These are phyloP conservation scores for Diaperis boleti DNA, from an alignment of 2,888 invertebrate species.

Conservation along the genomic window DNA sequence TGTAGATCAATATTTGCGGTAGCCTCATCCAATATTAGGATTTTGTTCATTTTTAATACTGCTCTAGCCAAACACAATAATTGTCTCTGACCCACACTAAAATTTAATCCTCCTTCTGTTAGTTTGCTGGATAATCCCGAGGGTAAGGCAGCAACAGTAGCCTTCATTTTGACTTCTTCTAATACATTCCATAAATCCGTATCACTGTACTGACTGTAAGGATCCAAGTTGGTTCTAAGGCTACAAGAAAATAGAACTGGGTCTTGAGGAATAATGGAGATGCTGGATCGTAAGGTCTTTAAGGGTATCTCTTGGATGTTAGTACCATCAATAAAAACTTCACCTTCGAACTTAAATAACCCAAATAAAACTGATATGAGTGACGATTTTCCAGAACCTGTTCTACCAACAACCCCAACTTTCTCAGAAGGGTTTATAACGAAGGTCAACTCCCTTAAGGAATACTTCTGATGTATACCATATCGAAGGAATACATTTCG, in stretches of 20 bases:
- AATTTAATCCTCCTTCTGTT: constrained; percentile 29
- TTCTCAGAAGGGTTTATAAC: constrained; percentile 71
- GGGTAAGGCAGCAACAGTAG: background rate
- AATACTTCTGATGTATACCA: constrained; percentile 78
- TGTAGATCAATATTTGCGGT: constrained; percentile 33
- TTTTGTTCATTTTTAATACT: constrained; percentile 28
- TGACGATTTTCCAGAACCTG: constrained; percentile 82
- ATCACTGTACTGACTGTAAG: constrained; percentile 84
- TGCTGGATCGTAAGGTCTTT: constrained; percentile 64
- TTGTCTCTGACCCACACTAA: constrained; percentile 33
- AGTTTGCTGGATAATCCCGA: constrained; percentile 12
- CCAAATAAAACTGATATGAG: constrained; percentile 77
- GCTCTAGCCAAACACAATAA: constrained; percentile 34
- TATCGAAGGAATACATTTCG: constrained; percentile 74
- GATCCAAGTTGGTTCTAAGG: constrained; percentile 81
- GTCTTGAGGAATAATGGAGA: constrained; percentile 55
- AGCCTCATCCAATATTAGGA: constrained; percentile 32
- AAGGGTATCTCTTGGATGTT: constrained; percentile 67
- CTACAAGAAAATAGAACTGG: constrained; percentile 79
- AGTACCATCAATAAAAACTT: constrained; percentile 72
- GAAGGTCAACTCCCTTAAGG: constrained; percentile 76
- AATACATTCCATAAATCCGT: constrained; percentile 59
- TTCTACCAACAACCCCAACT: constrained; percentile 74
- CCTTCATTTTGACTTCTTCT: constrained; percentile 9
- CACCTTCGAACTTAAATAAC: constrained; percentile 69